phyloP scores from a whole-genome alignment of 64 coral and sea anemone genomes.

The Stichodactyla helianthus region DNA sequence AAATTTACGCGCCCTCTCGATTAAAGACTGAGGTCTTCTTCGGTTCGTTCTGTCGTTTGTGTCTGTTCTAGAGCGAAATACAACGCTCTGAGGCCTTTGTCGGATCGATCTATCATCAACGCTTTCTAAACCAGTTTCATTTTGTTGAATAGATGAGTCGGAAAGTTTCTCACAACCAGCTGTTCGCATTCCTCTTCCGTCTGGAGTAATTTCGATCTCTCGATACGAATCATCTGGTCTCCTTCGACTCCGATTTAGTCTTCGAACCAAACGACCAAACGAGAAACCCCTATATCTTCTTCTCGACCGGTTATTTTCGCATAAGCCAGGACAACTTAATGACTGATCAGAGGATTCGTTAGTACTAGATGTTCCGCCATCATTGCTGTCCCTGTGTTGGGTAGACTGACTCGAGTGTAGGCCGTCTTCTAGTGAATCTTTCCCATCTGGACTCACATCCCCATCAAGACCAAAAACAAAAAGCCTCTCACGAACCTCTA shows the following conservation, averaged over 20 bases:
- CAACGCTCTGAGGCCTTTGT: slow-evolving; percentile 24
- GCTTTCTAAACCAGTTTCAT: neutral
- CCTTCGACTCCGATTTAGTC: neutral
- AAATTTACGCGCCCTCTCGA: slow-evolving; percentile 10
- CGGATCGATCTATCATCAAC: neutral
- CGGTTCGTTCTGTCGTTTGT: neutral
- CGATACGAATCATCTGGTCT: slow-evolving; percentile 6
- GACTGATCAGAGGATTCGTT: neutral
- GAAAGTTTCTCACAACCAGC: neutral
- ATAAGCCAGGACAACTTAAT: slow-evolving; percentile 1
- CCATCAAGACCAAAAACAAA: slow-evolving; percentile 16
- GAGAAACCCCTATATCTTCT: slow-evolving; percentile 26
- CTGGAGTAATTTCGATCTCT: slow-evolving; percentile 10
- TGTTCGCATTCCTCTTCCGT: neutral
- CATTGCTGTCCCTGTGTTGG: neutral
- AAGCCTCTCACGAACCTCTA: slow-evolving; percentile 22
- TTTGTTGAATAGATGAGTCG: neutral
- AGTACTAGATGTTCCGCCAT: neutral
- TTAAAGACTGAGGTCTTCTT: neutral
- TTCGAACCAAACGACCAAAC: slow-evolving; percentile 24
- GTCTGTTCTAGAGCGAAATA: slow-evolving; percentile 11
- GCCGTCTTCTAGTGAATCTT: neutral
- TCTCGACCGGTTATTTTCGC: neutral
- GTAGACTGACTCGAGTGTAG: neutral
- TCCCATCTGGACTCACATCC: neutral